Percentiles rank a stretch among this genome's conserved stretches.
Conservation (phyloP, 2,797 vertebrate genomes). For the Acrossocheilus fasciatus region DNA sequence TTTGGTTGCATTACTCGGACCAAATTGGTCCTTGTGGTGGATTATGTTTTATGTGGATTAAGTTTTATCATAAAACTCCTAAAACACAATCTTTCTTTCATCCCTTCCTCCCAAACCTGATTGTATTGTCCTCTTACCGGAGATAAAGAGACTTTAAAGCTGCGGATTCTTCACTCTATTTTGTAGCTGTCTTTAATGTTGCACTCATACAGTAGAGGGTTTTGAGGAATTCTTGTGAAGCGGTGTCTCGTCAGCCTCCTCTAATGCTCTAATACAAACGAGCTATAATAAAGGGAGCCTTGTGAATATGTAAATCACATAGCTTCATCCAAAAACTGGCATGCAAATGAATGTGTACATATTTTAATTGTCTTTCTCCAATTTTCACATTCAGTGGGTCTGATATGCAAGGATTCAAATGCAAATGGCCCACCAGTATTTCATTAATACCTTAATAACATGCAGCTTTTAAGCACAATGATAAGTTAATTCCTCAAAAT, state of each 20-base stretch:
- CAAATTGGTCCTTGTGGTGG: neutral
- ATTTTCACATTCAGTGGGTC: conserved; percentile 32
- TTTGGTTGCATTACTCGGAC: neutral
- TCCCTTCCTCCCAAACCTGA: neutral
- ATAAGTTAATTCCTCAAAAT: conserved; percentile 52
- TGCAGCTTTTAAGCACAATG: conserved; percentile 46
- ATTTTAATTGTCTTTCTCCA: conserved; percentile 42
- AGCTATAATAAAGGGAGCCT: conserved; percentile 38
- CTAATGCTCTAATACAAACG: conserved; percentile 13
- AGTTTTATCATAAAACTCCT: conserved; percentile 1
- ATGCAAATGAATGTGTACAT: conserved; percentile 40
- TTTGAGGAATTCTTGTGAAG: neutral
- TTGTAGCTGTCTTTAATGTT: neutral
- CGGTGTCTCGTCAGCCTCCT: neutral
- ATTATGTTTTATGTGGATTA: too few species aligned
- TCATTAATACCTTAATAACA: conserved; percentile 54
- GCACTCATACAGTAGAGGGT: neutral
- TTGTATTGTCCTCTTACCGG: neutral
- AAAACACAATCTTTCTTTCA: conserved; percentile 10
- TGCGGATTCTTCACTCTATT: neutral
- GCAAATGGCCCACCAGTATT: conserved; percentile 45
- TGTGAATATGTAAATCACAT: conserved; percentile 33
- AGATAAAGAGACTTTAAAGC: neutral
- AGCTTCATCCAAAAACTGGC: conserved; percentile 20
- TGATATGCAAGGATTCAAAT: conserved; percentile 44